Evolutionary conservation across 2,888 invertebrate genomes (phyloP).

Genomic region (Scaptomyza polygonia): DNA sequence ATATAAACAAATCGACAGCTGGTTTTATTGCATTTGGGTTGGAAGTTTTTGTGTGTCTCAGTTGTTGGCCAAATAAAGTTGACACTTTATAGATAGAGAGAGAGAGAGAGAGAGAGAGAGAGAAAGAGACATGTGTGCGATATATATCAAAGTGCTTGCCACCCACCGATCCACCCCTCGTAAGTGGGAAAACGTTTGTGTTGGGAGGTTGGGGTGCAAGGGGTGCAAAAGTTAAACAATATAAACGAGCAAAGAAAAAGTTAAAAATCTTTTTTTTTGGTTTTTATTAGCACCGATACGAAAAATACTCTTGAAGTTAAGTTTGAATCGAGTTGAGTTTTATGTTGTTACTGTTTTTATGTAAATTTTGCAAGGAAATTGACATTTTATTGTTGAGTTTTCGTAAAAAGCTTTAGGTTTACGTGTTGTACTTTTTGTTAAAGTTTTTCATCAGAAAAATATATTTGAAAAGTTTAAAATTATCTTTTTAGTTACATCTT

Average conservation of each 20-base stretch:
- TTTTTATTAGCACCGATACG: slow-evolving; percentile 19
- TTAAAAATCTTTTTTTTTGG: slow-evolving; percentile 7
- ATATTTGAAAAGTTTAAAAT: neutral
- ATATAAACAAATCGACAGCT: slow-evolving; percentile 78
- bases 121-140: slow-evolving; percentile 76
- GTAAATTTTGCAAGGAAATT: neutral
- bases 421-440: neutral
- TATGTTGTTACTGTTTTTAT: slow-evolving; percentile 12
- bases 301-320: slow-evolving; percentile 38
- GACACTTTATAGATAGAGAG: slow-evolving; percentile 73
- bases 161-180: slow-evolving; percentile 16
- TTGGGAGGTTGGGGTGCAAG: neutral
- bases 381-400: neutral
- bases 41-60: slow-evolving; percentile 39
- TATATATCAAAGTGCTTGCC: slow-evolving; percentile 46
- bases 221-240: slow-evolving; percentile 51
- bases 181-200: slow-evolving; percentile 13
- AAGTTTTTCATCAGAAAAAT: neutral
- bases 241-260: slow-evolving; percentile 42
- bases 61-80: slow-evolving; percentile 75
- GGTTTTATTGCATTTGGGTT: slow-evolving; percentile 63
- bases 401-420: neutral
- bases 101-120: slow-evolving; percentile 72
- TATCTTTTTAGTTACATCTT: too few relatives aligned
- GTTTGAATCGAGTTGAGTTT: slow-evolving; percentile 44